Evolutionary conservation across 2,113 vertebrate genomes (phyloP), one percentile per base, ranked within the genome.

Genomic region (Eonycteris spelaea): DNA sequence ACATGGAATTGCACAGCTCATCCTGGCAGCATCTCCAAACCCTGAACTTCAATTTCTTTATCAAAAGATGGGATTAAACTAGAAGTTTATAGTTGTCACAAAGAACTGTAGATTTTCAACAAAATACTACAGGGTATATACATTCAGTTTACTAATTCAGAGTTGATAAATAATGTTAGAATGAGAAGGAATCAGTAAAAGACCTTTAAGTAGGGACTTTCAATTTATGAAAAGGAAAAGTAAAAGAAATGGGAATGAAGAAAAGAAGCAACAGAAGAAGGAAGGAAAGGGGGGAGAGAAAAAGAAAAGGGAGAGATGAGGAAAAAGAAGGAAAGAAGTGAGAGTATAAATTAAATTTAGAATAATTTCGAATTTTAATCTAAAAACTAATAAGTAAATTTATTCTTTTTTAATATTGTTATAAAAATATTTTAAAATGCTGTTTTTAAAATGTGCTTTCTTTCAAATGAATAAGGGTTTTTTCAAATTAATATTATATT

Each of bases 211-310:
- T 70, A 91, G 86, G 16, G 13, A 74, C 14, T 67, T 94, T 59
- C 61, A 75, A 43, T 19, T 63, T 92, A 65, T 87, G 96, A n/a
- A 73, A 86, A 70, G n/a, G 21, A 91, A 67, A 89, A 86, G 15
- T 48, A 45, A 57, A 68, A 24, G 7, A 59, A 59, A 40, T 33
- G 14, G 35, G 30, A 75, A n/a, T 13, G 14, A 79, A 10, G n/a
- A 6, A 6, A 40, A n/a, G 35, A 21, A 74, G 14, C n/a, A 79
- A 57, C 48, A 38, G 33, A 24, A 51, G 59, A 45, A 74, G 10
- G 18, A 67, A 8, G 35, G 28, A 30, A n/a, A 28, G 3, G 4
- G 15, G 15, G 40, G 2, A 57, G 26, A 57, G 59, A 40, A 65
- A 40, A 73, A 45, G 7, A 51, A 33, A 28, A 45, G 4, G 12